Percentiles rank a stretch among this genome's conserved stretches.
Conservation (phyloP, 1,140 invertebrate genomes). For the Drosophila equinoxialis region DNA sequence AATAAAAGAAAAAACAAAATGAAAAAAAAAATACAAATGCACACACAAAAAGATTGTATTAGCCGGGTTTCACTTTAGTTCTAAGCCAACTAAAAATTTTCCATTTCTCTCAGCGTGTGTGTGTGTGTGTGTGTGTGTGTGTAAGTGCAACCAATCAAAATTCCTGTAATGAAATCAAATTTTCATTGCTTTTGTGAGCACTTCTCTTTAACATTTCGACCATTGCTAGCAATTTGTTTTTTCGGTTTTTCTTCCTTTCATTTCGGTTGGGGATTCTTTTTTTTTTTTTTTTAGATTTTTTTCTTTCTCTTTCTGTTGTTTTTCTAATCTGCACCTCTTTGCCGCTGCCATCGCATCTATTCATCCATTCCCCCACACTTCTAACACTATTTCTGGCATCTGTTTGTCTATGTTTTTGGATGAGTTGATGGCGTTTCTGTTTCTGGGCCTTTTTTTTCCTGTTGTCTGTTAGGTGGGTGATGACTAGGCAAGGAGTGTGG, state of each 20-base stretch:
- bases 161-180: constrained; percentile 81
- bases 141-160: constrained; percentile 76
- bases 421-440: constrained; percentile 43
- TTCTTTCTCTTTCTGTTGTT: background rate
- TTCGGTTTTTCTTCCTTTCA: constrained; percentile 20
- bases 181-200: constrained; percentile 71
- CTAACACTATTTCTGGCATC: constrained; percentile 24
- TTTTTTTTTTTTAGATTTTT: constrained; percentile 1
- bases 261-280: background rate
- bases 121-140: constrained; percentile 28
- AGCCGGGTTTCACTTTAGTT: background rate
- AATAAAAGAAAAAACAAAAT: background rate
- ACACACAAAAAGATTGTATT: constrained; percentile 5
- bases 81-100: constrained; percentile 5
- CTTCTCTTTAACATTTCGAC: constrained; percentile 67
- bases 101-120: background rate
- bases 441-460: constrained; percentile 27
- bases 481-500: background rate
- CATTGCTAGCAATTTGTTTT: constrained; percentile 36
- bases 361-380: background rate
- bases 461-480: background rate
- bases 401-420: constrained; percentile 37
- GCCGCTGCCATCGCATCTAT: background rate
- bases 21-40: background rate
- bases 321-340: constrained; percentile 15